Conservation (phyloP, 1,140 invertebrate genomes). For the Mizuhopecten yessoensis region DNA sequence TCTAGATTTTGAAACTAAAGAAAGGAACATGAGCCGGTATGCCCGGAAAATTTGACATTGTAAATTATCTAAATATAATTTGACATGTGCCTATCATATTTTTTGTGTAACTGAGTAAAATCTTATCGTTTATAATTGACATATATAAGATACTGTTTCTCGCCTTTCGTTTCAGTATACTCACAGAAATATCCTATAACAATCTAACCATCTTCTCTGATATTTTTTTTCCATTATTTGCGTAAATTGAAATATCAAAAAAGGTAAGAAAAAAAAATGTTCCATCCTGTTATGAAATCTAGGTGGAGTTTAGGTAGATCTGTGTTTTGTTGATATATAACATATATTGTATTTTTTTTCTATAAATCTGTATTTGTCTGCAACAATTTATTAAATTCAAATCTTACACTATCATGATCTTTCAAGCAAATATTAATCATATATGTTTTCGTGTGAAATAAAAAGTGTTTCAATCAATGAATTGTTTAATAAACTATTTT, state of each 20-base stretch:
- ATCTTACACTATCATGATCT: no score
- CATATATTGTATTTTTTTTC: no score
- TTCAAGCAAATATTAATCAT: no score
- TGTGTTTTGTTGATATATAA: not conserved
- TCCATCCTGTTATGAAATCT: not conserved
- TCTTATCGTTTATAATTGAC: not conserved
- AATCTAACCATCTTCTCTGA: not conserved
- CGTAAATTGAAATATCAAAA: conserved; percentile 19
- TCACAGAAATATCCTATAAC: not conserved
- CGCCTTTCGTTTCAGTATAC: not conserved
- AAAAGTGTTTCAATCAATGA: no score
- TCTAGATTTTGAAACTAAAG: not conserved
- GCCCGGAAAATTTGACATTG: conserved; percentile 1
- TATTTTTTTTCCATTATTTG: no score
- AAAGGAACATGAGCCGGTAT: not conserved
- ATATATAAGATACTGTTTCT: not conserved
- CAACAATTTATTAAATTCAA: no score
- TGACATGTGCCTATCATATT: conserved; percentile 11
- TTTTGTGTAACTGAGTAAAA: conserved; percentile 9
- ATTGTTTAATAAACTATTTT: no score
- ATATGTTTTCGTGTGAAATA: no score
- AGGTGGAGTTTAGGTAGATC: not conserved
- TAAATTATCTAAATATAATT: conserved; percentile 23
- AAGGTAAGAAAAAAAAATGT: not conserved
- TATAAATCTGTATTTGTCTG: no score